Evolutionary conservation across 2,113 vertebrate species (phyloP), one percentile per base, ranked within the genome.

Genomic region (Crotalus horridus): DNA sequence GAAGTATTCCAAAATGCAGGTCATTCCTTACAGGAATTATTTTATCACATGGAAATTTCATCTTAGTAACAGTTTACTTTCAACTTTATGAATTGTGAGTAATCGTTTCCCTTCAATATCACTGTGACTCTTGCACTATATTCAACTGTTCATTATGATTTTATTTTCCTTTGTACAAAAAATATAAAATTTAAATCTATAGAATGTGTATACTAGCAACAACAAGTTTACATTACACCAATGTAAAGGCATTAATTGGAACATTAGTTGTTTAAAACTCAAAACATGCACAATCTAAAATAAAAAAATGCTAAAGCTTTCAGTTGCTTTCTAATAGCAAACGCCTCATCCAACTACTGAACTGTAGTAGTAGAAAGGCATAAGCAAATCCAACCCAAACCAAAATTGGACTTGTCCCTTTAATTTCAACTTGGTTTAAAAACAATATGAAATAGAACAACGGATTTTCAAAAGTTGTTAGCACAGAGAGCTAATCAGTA

Each of bases 91-190:
- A 9, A 11, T 26, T 91, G 90, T 92, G 39, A 33, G 61, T 15
- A 64, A 29, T 39, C 87, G 89, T 20, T 1, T 81, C 46, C 51
- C 53, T 20, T 56, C 21, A 93, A 92, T 17, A 96, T 46, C 43
- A 53, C 43, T 94, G 91, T 0, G 0, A 93, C 46, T 56, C 92
- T 56, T 81, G 93, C 93, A 85, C 9, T 39, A 58, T 0, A 81
- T 94, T 88, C 92, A 56, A 96, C 97, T 96, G 96, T 97, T 97
- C 94, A 94, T 97, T 97, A 96, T 97, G 97, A 96, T 90, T 97
- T 98, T 98, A 97, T 97, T 97, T 97, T 95, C 96, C 97, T 97
- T 97, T 97, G 96, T 98, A 98, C 98, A 98, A 98, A 98, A 98
- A 97, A 97, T 97, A 97, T 97, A 97, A 98, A 98, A 98, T 96